Base-by-base conservation (phyloP, 1,140 invertebrate genomes). In the Bombus difficillimus region DNA sequence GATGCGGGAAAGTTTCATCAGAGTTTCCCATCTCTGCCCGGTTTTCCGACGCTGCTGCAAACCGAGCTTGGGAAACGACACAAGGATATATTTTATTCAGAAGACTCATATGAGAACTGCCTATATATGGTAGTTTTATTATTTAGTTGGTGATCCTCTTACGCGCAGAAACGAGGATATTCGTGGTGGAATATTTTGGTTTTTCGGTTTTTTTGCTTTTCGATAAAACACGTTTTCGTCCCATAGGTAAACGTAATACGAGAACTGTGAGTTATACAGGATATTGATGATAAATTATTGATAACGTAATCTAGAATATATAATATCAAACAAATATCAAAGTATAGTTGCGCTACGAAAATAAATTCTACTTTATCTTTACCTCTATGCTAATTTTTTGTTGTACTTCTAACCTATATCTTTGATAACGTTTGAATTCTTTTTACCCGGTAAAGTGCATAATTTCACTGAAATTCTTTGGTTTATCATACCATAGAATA, bases 1-100 rank as follows among this genome's bases (percentile, higher is more conserved):
- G 68, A 91, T 71, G 81, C 64, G 78, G 43, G 32, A 78, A 90
- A 90, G 69, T 90, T 85, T 74, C 78, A 69, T 71, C 59, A 59
- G 73, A 90, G 73, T 89, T 75, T 28, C 68, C 53, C 47, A 32
- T 39, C n/a, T 32, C 37, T 25, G 15, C 18, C 18, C 22, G n/a
- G 37, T 39, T 41, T n/a, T n/a, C 41, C 32, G 57, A 28, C 37
- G 59, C 25, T 79, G 78, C 79, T 34, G 78, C 57, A 68, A 64
- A 84, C 79, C 68, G 69, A 69, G 72, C 47, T 77, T 78, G 79
- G 66, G 74, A 84, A 86, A 80, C 81, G 88, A 88, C 83, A 86
- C 74, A 80, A 86, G 76, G 73, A 86, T 82, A 92, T 92, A 92
- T 91, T 89, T 92, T 92, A 92, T 92, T 92, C 88, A 92, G 77